Conservation (phyloP, 2,797 vertebrate genomes). For the Aldrovandia affinis region DNA sequence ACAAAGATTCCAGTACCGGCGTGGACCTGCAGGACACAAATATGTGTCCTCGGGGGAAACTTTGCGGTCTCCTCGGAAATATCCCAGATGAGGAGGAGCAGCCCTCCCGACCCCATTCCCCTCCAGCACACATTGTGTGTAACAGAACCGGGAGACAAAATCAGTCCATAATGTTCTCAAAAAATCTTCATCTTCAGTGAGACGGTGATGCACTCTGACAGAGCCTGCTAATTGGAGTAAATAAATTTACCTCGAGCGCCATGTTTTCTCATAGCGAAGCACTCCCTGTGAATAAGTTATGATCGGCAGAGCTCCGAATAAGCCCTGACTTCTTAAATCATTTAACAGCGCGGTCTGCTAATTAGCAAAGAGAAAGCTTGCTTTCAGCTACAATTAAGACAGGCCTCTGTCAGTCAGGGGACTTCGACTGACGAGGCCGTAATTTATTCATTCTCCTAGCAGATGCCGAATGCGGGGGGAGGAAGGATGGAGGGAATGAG, state of each 20-base stretch:
- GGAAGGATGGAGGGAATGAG: constrained; percentile 53
- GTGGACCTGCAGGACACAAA: background rate
- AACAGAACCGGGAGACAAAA: constrained; percentile 68
- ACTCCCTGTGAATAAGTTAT: constrained; percentile 80
- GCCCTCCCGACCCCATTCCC: constrained; percentile 28
- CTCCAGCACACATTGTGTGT: constrained; percentile 65
- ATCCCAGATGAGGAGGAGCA: background rate
- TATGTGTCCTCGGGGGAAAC: background rate
- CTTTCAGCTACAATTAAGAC: constrained; percentile 81
- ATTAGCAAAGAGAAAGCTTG: constrained; percentile 77
- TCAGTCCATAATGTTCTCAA: constrained; percentile 70
- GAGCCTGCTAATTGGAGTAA: constrained; percentile 80
- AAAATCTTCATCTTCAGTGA: constrained; percentile 51
- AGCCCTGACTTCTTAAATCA: constrained; percentile 83
- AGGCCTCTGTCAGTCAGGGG: constrained; percentile 73
- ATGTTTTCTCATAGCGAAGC: constrained; percentile 69
- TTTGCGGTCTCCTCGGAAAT: background rate
- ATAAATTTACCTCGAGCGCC: constrained; percentile 79
- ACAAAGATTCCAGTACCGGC: background rate
- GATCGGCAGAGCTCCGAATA: constrained; percentile 69
- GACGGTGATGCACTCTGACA: constrained; percentile 76
- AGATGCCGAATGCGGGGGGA: constrained; percentile 45
- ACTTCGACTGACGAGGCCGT: constrained; percentile 48
- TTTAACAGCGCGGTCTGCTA: constrained; percentile 84
- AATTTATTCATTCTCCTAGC: constrained; percentile 55